Evolutionary conservation across 2,888 invertebrate species (phyloP), one percentile per base, ranked within the genome.

Genomic region (Phengaris alcon): DNA sequence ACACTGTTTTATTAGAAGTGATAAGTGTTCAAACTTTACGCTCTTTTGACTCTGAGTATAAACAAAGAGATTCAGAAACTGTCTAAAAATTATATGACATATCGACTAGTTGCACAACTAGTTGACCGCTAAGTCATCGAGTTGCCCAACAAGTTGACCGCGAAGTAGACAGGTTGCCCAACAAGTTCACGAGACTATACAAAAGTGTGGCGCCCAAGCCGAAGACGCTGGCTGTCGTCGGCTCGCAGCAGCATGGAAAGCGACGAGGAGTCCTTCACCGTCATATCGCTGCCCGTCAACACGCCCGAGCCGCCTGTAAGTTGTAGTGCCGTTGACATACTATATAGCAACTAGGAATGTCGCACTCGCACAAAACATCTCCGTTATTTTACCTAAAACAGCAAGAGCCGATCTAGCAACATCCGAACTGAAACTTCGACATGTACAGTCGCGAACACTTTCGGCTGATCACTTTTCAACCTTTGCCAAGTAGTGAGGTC

Each of bases 221-320:
- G 91, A 74, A 86, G 88, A 84, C 93, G 93, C 82, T 93, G 92
- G 93, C 89, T 90, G 76, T 86, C 87, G 78, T 87, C 88, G 79
- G 88, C 90, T 83, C 90, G 90, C 80, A 80, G 82, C 84, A 88
- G 87, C 59, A 95, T 95, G 86, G 94, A 95, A 86, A 95, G 94
- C 87, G 96, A 96, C 88, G 96, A 95, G 81, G 95, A 95, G 84
- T 94, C 95, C 59, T 96, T 96, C 88, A 94, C 95, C 82, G 95
- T 96, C 84, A 94, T 96, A 85, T 94, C 95, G 75, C 90, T 95
- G 82, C 95, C 96, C 72, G 95, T 95, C 79, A 95, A 95, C 90
- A 92, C 93, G 80, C 94, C 94, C 13, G 89, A 89, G 73, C 86
- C 88, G 3, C 82, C 87, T 73, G 93, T 93, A 80, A 92, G 93